These are phyloP conservation scores for Bombus superbus DNA, from an alignment of 1,140 invertebrate genomes.

Conservation along the genomic window DNA sequence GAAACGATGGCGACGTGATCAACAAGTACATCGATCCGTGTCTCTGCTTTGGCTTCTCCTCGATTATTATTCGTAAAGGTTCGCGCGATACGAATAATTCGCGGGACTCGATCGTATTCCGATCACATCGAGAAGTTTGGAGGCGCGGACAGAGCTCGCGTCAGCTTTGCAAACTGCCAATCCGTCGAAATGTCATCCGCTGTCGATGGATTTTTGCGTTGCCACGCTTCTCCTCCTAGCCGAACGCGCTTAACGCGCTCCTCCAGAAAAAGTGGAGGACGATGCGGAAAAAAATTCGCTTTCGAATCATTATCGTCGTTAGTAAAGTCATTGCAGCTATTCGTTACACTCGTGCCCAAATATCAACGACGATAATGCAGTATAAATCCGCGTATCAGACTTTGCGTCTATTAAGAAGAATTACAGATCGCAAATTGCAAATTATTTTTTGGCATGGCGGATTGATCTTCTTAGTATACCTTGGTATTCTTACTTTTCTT, in stretches of 20 bases:
- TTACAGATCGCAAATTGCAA: no score
- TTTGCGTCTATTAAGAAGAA: no score
- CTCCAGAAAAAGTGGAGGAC: no score
- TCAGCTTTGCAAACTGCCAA: constrained; percentile 58
- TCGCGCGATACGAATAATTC: constrained; percentile 50
- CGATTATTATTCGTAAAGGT: constrained; percentile 59
- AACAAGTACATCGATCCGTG: constrained; percentile 18
- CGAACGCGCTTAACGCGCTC: not conserved
- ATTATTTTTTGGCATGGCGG: no score
- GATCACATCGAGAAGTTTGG: constrained; percentile 64
- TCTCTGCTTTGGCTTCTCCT: not conserved
- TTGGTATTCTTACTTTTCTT: no score
- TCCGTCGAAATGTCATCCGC: constrained; percentile 58
- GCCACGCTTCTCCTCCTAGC: not conserved
- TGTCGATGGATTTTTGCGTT: constrained; percentile 38
- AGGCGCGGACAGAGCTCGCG: constrained; percentile 27
- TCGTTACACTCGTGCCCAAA: no score
- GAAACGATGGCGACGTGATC: constrained; percentile 1
- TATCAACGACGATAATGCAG: no score
- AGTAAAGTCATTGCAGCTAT: no score
- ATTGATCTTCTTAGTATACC: no score
- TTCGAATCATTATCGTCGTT: no score
- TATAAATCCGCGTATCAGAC: no score
- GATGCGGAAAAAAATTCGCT: no score
- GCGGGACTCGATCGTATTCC: constrained; percentile 60